A percentile compares a stretch with the other conserved stretches of the same genome.
Evolutionary conservation across 2,797 vertebrate genomes (phyloP).

Genomic region (Sparidentex hasta): DNA sequence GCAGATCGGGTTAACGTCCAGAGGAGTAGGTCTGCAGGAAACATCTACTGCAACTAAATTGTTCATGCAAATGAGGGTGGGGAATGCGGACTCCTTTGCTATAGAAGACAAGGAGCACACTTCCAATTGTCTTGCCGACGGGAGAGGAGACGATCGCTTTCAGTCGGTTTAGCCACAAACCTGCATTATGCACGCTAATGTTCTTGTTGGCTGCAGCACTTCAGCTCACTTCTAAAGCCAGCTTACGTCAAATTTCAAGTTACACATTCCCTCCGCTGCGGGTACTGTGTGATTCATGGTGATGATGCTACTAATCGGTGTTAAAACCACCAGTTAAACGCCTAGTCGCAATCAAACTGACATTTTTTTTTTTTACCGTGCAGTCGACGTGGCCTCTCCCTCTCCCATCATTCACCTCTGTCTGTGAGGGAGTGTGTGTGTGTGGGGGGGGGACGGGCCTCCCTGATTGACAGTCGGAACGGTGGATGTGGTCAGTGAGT

Average conservation of each 20-base stretch:
- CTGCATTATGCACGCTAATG: too few species aligned
- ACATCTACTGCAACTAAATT: background rate
- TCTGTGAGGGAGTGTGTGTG: background rate
- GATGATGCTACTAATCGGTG: background rate
- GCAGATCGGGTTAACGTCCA: too few species aligned
- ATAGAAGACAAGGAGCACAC: background rate
- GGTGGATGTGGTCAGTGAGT: slow-evolving; percentile 45
- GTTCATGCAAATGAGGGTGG: background rate
- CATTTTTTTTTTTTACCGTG: background rate
- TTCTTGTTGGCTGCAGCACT: background rate
- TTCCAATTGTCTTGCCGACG: background rate
- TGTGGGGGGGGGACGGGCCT: background rate
- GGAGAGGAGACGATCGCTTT: too few species aligned
- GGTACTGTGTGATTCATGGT: background rate
- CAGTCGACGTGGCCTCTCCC: background rate
- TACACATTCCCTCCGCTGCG: too few species aligned
- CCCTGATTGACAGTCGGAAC: slow-evolving; percentile 50
- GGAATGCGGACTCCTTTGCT: background rate
- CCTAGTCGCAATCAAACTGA: background rate
- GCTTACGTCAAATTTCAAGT: background rate
- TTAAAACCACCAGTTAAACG: background rate
- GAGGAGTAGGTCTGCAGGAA: background rate
- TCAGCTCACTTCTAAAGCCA: background rate
- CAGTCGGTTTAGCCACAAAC: too few species aligned
- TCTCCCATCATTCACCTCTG: slow-evolving; percentile 35